Conservation (phyloP, 2,113 vertebrate genomes). For the Ginglymostoma cirratum region DNA sequence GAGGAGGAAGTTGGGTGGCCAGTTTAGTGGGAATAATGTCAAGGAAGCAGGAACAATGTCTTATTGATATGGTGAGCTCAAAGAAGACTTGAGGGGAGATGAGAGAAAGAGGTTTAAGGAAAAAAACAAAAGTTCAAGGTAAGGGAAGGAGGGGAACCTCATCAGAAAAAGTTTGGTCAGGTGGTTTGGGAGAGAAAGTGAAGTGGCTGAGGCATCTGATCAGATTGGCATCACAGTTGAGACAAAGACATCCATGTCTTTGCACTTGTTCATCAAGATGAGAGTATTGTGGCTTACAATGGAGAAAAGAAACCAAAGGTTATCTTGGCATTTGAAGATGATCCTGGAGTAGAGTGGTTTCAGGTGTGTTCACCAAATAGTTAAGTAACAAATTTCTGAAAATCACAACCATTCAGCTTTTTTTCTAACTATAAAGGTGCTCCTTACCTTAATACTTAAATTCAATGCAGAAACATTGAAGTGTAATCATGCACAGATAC, state of each 20-base stretch:
- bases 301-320: not conserved
- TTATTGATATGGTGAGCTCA: not conserved
- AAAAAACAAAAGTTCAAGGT: not conserved
- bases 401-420: not conserved
- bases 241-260: not conserved
- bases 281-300: not conserved
- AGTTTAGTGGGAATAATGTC: not conserved
- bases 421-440: not conserved
- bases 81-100: not conserved
- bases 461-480: not conserved
- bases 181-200: not conserved
- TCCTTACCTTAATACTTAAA: not conserved
- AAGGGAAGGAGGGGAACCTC: too few relatives aligned
- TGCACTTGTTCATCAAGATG: not conserved
- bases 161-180: not conserved
- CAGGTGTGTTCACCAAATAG: too few relatives aligned
- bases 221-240: not conserved
- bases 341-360: not conserved
- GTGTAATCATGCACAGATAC: conserved; percentile 9
- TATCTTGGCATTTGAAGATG: not conserved
- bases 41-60: too few relatives aligned
- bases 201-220: not conserved
- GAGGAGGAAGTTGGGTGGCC: not conserved
- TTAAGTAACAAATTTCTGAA: not conserved
- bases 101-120: not conserved